Evolutionary conservation across 1,140 invertebrate genomes (phyloP).

Genomic region (Heliconius himera): DNA sequence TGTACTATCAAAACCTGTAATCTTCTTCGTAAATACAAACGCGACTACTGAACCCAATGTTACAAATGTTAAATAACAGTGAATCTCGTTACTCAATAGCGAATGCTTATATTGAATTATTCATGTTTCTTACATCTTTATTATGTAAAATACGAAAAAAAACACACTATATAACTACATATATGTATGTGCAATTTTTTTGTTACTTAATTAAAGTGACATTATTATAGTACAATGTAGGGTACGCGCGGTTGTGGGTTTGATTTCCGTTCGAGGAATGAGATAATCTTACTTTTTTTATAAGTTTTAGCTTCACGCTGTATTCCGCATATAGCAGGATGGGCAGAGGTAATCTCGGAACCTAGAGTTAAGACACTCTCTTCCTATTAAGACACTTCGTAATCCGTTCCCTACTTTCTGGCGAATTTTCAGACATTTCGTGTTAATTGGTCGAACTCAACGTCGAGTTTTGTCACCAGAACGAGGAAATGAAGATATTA

Average conservation of each 20-base stretch:
- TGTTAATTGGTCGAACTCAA: background rate
- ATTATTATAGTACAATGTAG: too few relatives aligned
- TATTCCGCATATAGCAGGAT: background rate
- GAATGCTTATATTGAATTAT: background rate
- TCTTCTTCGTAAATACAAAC: background rate
- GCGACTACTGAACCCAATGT: background rate
- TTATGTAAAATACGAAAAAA: constrained; percentile 12
- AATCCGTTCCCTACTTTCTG: too few relatives aligned
- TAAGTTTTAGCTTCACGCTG: too few relatives aligned
- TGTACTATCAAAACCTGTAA: background rate
- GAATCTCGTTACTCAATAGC: background rate
- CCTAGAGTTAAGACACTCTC: background rate
- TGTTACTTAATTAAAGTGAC: background rate
- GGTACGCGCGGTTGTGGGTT: too few relatives aligned
- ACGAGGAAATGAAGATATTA: too few relatives aligned
- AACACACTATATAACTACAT: background rate
- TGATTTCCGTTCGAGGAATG: too few relatives aligned
- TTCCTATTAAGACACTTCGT: background rate
- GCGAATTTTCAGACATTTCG: too few relatives aligned
- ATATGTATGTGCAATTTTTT: background rate
- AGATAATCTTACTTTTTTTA: too few relatives aligned
- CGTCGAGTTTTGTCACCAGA: background rate
- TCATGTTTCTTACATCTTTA: constrained; percentile 6
- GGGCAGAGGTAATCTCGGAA: background rate
- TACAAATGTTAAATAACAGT: background rate